These are phyloP conservation scores for Rhaphigaster nebulosa DNA, from an alignment of 2,888 invertebrate species.

Conservation along the genomic window DNA sequence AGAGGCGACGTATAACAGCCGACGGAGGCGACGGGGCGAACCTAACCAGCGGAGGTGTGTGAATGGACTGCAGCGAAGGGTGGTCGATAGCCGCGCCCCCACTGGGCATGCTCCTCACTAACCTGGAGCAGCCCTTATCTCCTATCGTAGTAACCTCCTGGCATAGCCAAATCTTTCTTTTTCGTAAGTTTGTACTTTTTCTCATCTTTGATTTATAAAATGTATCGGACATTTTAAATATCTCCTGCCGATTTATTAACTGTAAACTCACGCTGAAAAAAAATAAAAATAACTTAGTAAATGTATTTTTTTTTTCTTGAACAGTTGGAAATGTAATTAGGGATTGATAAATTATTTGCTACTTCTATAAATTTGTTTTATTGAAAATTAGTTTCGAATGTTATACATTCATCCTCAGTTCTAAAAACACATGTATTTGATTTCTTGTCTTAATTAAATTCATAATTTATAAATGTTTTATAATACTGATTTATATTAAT, in stretches of 20 bases:
- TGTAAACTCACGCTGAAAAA: too few relatives aligned
- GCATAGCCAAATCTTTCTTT: conserved; percentile 33
- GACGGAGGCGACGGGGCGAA: not conserved
- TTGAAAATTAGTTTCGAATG: too few relatives aligned
- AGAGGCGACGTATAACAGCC: not conserved
- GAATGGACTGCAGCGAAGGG: conserved; percentile 53
- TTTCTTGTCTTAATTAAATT: too few relatives aligned
- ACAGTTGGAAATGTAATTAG: too few relatives aligned
- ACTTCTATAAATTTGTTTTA: too few relatives aligned
- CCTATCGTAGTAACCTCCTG: conserved; percentile 42
- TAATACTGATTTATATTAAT: too few relatives aligned
- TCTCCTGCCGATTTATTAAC: not conserved
- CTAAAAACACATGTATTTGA: too few relatives aligned
- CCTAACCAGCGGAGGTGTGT: conserved; percentile 51
- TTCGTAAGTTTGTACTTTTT: not conserved
- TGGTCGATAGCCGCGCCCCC: conserved; percentile 31
- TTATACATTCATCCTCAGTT: too few relatives aligned
- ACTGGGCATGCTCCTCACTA: conserved; percentile 53
- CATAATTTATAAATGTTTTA: too few relatives aligned
- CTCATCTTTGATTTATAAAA: not conserved
- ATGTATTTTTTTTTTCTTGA: too few relatives aligned
- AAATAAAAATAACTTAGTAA: too few relatives aligned
- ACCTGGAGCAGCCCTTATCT: conserved; percentile 29
- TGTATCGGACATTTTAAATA: not conserved
- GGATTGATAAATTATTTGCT: too few relatives aligned